Evolutionary conservation across 2,113 vertebrate genomes (phyloP).

Genomic region (Vulpes lagopus): DNA sequence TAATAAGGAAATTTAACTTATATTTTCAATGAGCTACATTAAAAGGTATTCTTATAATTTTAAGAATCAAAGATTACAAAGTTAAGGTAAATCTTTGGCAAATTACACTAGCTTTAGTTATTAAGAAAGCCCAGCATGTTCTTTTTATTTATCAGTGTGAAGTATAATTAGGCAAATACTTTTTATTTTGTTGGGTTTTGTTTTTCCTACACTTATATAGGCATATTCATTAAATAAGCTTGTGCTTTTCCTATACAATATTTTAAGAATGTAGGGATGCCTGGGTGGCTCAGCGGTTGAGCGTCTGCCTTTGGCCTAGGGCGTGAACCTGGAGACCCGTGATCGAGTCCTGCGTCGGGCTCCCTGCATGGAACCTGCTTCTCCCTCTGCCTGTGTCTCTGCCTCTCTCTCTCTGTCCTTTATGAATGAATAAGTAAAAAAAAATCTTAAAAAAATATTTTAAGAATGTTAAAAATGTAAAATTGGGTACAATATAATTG

Average conservation of each 20-base stretch:
- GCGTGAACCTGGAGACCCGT: too few species aligned
- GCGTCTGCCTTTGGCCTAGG: too few species aligned
- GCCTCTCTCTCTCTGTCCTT: too few species aligned
- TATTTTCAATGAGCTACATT: conserved; percentile 19
- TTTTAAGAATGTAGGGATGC: not conserved
- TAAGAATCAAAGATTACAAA: conserved; percentile 30
- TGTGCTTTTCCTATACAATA: not conserved
- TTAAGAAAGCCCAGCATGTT: conserved; percentile 28
- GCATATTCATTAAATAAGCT: not conserved
- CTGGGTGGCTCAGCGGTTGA: too few species aligned
- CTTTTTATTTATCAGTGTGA: conserved; percentile 41
- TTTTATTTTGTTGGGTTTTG: conserved; percentile 19
- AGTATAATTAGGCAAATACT: conserved; percentile 36
- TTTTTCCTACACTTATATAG: not conserved
- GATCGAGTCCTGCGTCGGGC: too few species aligned
- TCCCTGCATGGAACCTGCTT: too few species aligned
- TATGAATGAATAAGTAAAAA: too few species aligned
- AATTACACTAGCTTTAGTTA: conserved; percentile 45
- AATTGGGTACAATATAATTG: not conserved
- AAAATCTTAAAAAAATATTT: not conserved
- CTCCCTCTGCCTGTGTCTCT: too few species aligned
- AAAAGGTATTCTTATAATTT: not conserved
- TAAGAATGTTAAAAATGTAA: conserved; percentile 53
- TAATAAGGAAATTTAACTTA: conserved; percentile 45
- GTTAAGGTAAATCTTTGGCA: conserved; percentile 31